A percentile compares a stretch with the other conserved stretches of the same genome.
Evolutionary conservation across 2,888 invertebrate species (phyloP).

Genomic region (Drepanosiphum platanoidis): DNA sequence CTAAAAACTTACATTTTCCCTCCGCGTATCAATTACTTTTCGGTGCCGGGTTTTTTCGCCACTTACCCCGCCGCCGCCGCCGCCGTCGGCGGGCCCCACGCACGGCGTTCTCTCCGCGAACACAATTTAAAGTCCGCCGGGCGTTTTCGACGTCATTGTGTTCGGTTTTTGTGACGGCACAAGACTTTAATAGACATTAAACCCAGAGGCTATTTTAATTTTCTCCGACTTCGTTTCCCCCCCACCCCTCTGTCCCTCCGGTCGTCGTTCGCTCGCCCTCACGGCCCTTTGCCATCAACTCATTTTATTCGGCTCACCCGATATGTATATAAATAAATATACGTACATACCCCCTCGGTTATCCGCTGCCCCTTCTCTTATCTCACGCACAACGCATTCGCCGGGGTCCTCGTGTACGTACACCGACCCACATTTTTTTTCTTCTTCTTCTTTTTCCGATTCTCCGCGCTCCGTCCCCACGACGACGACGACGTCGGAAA

Average conservation of each 20-base stretch:
- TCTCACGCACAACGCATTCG: slow-evolving; percentile 29
- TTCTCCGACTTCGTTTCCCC: slow-evolving; percentile 42
- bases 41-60: slow-evolving; percentile 57
- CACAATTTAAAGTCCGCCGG: slow-evolving; percentile 61
- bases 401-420: neutral
- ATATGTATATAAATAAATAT: slow-evolving; percentile 37
- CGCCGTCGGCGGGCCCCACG: neutral
- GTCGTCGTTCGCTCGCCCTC: neutral
- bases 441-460: neutral
- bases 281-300: slow-evolving; percentile 29
- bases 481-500: slow-evolving; percentile 21
- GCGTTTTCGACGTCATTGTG: slow-evolving; percentile 61
- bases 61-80: slow-evolving; percentile 24
- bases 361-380: slow-evolving; percentile 42
- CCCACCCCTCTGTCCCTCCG: neutral
- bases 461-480: neutral
- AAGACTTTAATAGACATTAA: slow-evolving; percentile 62
- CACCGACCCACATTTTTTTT: slow-evolving; percentile 10
- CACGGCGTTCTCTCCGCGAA: slow-evolving; percentile 27
- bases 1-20: slow-evolving; percentile 56
- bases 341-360: slow-evolving; percentile 9
- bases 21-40: slow-evolving; percentile 60
- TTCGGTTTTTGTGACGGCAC: slow-evolving; percentile 62
- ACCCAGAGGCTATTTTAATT: slow-evolving; percentile 62
- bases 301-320: slow-evolving; percentile 44